phyloP scores from a whole-genome alignment of 2,113 vertebrate genomes.

The Tapirus terrestris region DNA sequence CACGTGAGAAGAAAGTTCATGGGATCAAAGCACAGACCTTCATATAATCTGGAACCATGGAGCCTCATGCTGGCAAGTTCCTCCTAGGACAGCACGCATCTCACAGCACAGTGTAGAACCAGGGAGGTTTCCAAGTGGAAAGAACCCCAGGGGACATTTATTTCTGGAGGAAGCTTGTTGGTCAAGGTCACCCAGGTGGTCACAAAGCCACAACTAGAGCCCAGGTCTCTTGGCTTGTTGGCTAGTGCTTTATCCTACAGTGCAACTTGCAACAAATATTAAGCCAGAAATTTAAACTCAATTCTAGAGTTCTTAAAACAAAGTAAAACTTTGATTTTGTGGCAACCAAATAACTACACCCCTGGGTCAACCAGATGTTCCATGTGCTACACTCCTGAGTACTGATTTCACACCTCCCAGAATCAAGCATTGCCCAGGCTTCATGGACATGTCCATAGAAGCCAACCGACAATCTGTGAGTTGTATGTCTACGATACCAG shows the following conservation, averaged over 20 bases:
- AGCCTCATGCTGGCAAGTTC: fast-evolving
- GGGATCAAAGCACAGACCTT: neutral
- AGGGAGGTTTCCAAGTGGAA: neutral
- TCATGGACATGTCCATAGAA: fast-evolving
- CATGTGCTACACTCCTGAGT: neutral
- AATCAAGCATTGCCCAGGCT: neutral
- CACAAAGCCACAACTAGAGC: neutral
- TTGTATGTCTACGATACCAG: neutral
- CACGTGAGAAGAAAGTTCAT: neutral
- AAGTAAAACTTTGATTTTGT: neutral
- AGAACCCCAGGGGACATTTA: neutral
- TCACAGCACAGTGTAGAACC: neutral
- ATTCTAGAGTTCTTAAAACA: neutral
- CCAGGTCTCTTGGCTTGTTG: neutral
- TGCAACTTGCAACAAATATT: neutral
- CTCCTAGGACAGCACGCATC: neutral
- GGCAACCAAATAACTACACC: neutral
- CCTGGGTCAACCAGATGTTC: neutral
- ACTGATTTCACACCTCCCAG: neutral
- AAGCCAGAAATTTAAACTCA: neutral
- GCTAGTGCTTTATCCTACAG: neutral
- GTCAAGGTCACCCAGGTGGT: neutral
- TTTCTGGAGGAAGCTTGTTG: neutral
- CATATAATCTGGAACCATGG: neutral
- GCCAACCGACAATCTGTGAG: neutral